phyloP scores from a whole-genome alignment of 2,113 vertebrate genomes.

The Carlito syrichta region DNA sequence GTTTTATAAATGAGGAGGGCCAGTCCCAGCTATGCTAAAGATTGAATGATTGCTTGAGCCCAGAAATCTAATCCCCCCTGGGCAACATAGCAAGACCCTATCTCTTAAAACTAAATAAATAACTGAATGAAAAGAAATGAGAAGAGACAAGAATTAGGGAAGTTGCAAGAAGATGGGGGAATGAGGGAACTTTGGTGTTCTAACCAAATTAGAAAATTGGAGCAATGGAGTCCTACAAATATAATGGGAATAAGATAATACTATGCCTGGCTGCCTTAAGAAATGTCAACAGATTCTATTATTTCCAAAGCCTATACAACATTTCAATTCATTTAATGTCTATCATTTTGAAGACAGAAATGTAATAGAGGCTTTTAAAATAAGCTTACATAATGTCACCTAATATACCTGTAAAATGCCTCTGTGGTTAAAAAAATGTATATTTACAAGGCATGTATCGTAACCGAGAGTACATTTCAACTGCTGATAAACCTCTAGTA shows the following conservation, averaged over 20 bases:
- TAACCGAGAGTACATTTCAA: not conserved
- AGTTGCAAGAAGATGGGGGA: not conserved
- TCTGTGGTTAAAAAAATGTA: conserved; percentile 11
- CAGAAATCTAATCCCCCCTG: not conserved
- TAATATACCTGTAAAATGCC: conserved; percentile 7
- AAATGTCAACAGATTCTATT: not conserved
- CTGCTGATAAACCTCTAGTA: not conserved
- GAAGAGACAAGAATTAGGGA: not conserved
- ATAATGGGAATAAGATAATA: not conserved
- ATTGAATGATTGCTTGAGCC: not conserved
- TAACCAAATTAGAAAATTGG: not conserved
- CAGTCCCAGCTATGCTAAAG: not conserved
- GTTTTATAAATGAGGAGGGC: not conserved
- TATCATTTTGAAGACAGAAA: not conserved
- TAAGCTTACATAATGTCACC: not conserved
- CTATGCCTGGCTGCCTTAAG: not conserved
- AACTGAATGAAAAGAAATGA: not conserved
- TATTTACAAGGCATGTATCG: not conserved
- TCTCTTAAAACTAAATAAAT: not conserved
- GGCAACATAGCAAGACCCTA: not conserved
- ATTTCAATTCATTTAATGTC: not conserved
- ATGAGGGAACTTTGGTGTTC: not conserved
- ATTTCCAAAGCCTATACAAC: not conserved
- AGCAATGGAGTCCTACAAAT: not conserved
- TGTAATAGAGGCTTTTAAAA: not conserved